Base-by-base conservation (phyloP, 2,113 vertebrate species). In the Otus sunia region DNA sequence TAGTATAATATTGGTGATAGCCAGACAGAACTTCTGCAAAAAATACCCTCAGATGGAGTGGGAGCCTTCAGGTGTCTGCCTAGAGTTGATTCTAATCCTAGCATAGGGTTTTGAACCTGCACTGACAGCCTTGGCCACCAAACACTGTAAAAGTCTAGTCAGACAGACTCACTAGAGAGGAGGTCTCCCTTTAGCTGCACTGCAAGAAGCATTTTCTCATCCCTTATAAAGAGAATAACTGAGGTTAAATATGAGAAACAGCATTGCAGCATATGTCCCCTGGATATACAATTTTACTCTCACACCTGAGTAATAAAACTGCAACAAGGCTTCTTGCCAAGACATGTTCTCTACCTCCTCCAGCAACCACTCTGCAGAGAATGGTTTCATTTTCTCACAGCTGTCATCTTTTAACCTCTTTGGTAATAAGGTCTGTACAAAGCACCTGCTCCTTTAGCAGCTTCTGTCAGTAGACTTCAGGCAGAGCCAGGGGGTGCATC, bases 391-490 rank as follows among this genome's bases (percentile, higher is more conserved):
- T 93, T 93, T 83, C 50, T 87, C 72, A 76, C 72, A 86, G 75
- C 75, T 95, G 75, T 90, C 49, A 80, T 79, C 76, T 87, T 78
- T 86, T 87, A 90, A 91, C 53, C 81, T 86, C 67, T 66, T 77
- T 80, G 60, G 22, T 37, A 89, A 76, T 22, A 60, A 74, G 58
- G 60, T 71, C 79, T 89, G 63, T 26, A 26, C 18, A 82, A 88
- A 93, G 12, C 85, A 92, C 72, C 87, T 87, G 85, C 89, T 96
- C 56, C 74, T 80, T n/a, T 4, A 73, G 75, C 72, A 84, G 45
- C 85, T 91, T 26, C 83, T 84, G 41, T 90, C 59, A 34, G 62
- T 19, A 60, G 41, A 32, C 64, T 89, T 55, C 69, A 81, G 36
- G 66, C 59, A 85, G 27, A 63, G 5, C 68, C 80, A 74, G 34